These are phyloP conservation scores for Drosophila algonquin DNA, from an alignment of 2,888 invertebrate genomes.

Conservation along the genomic window DNA sequence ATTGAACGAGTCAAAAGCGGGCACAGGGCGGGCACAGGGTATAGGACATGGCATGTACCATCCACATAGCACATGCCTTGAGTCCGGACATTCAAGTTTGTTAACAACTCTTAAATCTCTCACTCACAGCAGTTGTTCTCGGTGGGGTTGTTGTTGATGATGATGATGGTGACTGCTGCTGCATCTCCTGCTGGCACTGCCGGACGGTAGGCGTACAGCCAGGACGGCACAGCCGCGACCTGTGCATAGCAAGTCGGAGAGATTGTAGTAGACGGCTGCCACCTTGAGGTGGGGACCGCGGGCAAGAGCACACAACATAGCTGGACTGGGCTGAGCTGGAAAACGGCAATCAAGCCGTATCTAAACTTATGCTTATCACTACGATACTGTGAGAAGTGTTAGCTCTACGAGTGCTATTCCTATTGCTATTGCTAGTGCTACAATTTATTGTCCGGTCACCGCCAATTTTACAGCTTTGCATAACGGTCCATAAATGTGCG, in stretches of 20 bases:
- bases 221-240: slow-evolving; percentile 8
- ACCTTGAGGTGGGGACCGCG: slow-evolving; percentile 49
- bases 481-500: slow-evolving; percentile 52
- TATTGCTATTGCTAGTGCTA: slow-evolving; percentile 9
- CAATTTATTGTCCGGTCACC: slow-evolving; percentile 19
- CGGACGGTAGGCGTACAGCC: slow-evolving; percentile 27
- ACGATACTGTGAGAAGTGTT: slow-evolving; percentile 3
- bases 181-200: slow-evolving; percentile 37
- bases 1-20: slow-evolving; percentile 40
- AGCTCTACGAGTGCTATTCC: slow-evolving; percentile 8
- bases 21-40: neutral
- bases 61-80: slow-evolving; percentile 7
- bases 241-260: slow-evolving; percentile 42
- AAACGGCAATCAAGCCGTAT: slow-evolving; percentile 11
- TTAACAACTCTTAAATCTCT: slow-evolving; percentile 38
- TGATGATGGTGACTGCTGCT: slow-evolving; percentile 6
- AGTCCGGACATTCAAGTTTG: slow-evolving; percentile 7
- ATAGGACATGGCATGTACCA: slow-evolving; percentile 7
- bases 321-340: neutral
- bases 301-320: slow-evolving; percentile 54
- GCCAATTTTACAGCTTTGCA: slow-evolving; percentile 51
- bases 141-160: slow-evolving; percentile 33
- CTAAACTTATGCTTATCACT: slow-evolving; percentile 52
- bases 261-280: slow-evolving; percentile 34
- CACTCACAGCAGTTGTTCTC: slow-evolving; percentile 60